A percentile compares a stretch with the other conserved stretches of the same genome.
Conservation (phyloP, 2,797 vertebrate species). For the Falco peregrinus region DNA sequence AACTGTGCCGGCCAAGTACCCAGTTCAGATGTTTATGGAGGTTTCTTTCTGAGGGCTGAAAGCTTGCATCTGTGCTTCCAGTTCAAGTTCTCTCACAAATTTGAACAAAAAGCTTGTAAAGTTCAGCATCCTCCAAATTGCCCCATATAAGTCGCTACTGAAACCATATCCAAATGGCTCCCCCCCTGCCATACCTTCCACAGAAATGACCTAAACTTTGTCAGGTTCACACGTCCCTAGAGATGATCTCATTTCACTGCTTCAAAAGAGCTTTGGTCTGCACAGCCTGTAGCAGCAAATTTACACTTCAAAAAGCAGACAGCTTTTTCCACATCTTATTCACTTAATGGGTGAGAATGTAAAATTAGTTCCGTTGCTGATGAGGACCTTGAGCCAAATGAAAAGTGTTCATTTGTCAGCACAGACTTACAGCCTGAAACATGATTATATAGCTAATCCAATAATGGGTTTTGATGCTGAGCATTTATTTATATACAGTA, state of each 20-base stretch:
- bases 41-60: conserved; percentile 41
- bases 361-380: conserved; percentile 87
- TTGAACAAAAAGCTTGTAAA: conserved; percentile 36
- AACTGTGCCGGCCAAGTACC: neutral
- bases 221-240: conserved; percentile 82
- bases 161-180: conserved; percentile 37
- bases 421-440: conserved; percentile 84
- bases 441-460: conserved; percentile 88
- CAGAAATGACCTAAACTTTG: conserved; percentile 83
- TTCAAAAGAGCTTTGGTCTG: conserved; percentile 86
- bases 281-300: conserved; percentile 85
- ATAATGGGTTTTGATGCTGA: conserved; percentile 84
- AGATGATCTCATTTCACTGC: conserved; percentile 85
- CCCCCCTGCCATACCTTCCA: conserved; percentile 55
- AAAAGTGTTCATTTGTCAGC: conserved; percentile 89
- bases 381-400: conserved; percentile 87
- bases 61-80: conserved; percentile 38
- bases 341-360: conserved; percentile 87
- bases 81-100: conserved; percentile 16
- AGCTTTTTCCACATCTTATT: conserved; percentile 86
- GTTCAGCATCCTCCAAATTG: conserved; percentile 57
- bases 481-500: conserved; percentile 85
- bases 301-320: conserved; percentile 87
- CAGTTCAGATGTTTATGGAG: conserved; percentile 3
- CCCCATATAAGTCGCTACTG: conserved; percentile 49